Evolutionary conservation across 53 echinoderm and acorn worm species (phyloP), one percentile per base, ranked within the genome.

Genomic region (Holothuria leucospilota): DNA sequence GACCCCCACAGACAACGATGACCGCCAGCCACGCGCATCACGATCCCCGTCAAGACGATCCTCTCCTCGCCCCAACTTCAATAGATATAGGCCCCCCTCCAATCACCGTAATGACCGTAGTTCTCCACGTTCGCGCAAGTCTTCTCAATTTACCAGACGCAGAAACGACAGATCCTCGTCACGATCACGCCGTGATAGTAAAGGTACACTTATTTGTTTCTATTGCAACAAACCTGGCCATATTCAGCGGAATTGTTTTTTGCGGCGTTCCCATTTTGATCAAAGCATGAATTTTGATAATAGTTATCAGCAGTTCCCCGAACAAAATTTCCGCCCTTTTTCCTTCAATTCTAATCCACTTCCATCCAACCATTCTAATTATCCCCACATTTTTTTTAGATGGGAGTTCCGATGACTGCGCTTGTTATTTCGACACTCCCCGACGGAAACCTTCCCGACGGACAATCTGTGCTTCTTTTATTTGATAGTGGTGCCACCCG

Each of bases 401-500:
- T 21, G 52, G 59, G 77, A 77, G 77, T 53, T 51, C 77, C 77
- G 20, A 13, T 77, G 24, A 52, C 24, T 20, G 51, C 56, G 77
- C 77, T 77, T 53, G 28, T 51, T 53, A 77, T 51, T 77, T 28
- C 21, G 51, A 24, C 26, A 52, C 77, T 77, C 77, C 77, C 77
- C 0, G 20, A 2, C 51, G 77, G 77, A 52, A 77, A 51, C 12
- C 52, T 77, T 20, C 52, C n/a, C 2, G 77, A 77, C 42, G 52
- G 77, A 15, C 51, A 49, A 77, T 51, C 52, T 23, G 56, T 77
- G 0, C 56, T 77, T 52, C 51, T 77, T 77, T 28, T 77, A 23
- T 77, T 77, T 51, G 77, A 77, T 28, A 77, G 77, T 51, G 77
- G 77, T 52, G 49, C 77, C 46, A 77, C 56, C 9, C 77, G 56